Evolutionary conservation across 2,113 vertebrate species (phyloP), one percentile per base, ranked within the genome.

Genomic region (Willisornis vidua): DNA sequence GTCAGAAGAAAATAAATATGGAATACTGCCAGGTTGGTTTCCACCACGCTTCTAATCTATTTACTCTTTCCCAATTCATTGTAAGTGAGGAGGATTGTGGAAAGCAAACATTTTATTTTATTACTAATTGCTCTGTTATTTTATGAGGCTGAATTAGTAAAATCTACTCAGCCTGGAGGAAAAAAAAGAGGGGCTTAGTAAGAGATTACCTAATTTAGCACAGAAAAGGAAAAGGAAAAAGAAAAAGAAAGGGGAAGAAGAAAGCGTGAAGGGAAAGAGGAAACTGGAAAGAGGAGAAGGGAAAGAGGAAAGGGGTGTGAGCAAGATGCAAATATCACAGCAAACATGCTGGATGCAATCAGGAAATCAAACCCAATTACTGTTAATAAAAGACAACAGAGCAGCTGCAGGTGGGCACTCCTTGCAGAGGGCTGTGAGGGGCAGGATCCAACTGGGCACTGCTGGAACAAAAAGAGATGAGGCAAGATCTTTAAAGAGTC

Each of bases 171-270:
- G 90, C 62, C 87, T 61, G 63, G 45, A 63, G 61, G 75, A 73
- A 66, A 77, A 91, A 63, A 48, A 41, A 24, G 90, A 87, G 80
- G 54, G 87, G 90, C 66, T 97, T 96, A 89, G 96, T 94, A 89
- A 97, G 93, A 95, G 96, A 97, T 97, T 73, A 61, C 78, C 92
- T 96, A 96, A 98, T 98, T 98, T 97, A 97, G 95, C 87, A 92
- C 81, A 57, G 63, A 52, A 89, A 81, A 25, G 45, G 51, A 28
- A 68, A 58, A 49, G 29, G 6, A 54, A 77, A 61, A 7, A 23
- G 12, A 29, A 35, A 35, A 14, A 11, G 18, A 6, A 28, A 12
- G 3, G 29, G 3, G 12, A 3, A 19, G 3, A 24, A 4, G 19
- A 2, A 23, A 59, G 14, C 2, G 7, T 4, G 25, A 14, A 51